Evolutionary conservation across 2,888 invertebrate genomes (phyloP).

Genomic region (Leptopterna dolabrata): DNA sequence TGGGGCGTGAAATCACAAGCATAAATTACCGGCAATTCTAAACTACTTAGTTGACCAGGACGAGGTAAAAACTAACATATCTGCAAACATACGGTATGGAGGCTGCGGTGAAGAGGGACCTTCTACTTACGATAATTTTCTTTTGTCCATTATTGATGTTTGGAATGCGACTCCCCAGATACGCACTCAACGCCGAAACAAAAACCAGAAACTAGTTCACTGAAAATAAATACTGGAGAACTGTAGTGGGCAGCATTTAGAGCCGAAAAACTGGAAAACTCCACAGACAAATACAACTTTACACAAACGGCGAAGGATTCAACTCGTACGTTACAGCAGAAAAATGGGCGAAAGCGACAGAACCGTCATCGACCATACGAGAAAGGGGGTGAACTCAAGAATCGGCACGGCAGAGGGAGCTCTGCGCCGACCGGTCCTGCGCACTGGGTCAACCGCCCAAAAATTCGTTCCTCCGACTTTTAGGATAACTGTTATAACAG

Average conservation of each 20-base stretch:
- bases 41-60: too few relatives aligned
- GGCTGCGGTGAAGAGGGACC: background rate
- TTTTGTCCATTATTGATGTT: constrained; percentile 65
- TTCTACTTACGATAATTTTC: constrained; percentile 68
- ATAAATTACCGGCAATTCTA: too few relatives aligned
- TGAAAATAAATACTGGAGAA: background rate
- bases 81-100: background rate
- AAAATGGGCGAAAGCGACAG: constrained; percentile 14
- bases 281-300: background rate
- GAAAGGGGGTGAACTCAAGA: background rate
- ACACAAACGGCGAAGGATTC: background rate
- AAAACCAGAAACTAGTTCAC: background rate
- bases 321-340: background rate
- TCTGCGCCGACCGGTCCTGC: constrained; percentile 31
- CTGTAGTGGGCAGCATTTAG: constrained; percentile 20
- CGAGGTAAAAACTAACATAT: too few relatives aligned
- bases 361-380: constrained; percentile 37
- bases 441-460: background rate
- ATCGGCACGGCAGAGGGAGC: background rate
- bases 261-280: background rate
- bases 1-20: too few relatives aligned
- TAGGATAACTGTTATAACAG: background rate
- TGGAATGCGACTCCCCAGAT: constrained; percentile 31
- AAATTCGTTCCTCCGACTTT: background rate
- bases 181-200: background rate